A percentile compares a stretch with the other conserved stretches of the same genome.
These are phyloP conservation scores for Hybognathus amarus DNA, from an alignment of 2,797 vertebrate species.

Conservation along the genomic window DNA sequence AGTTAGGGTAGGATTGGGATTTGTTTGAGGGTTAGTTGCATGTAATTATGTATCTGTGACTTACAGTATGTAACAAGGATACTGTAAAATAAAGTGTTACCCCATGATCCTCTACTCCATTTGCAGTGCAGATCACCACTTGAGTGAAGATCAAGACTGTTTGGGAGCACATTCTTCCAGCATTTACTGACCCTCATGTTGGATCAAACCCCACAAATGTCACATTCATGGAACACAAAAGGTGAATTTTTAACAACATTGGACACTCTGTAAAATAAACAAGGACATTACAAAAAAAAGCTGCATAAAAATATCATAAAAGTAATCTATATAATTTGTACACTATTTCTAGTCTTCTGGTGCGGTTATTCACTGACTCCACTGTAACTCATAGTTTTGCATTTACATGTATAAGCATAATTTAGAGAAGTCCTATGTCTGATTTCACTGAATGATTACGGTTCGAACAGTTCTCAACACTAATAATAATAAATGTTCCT, in stretches of 20 bases:
- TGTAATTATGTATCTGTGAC: no score
- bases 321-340: background rate
- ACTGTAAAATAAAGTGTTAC: no score
- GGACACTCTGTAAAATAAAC: background rate
- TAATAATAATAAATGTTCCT: background rate
- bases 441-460: background rate
- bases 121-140: constrained; percentile 12
- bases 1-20: no score
- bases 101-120: constrained; percentile 16
- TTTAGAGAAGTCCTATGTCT: background rate
- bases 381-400: background rate
- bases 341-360: background rate
- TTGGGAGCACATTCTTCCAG: background rate
- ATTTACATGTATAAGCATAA: background rate
- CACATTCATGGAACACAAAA: background rate
- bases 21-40: no score
- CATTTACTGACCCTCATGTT: background rate
- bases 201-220: background rate
- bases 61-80: no score
- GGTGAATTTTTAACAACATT: background rate
- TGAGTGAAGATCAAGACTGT: constrained; percentile 9
- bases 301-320: background rate
- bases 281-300: background rate
- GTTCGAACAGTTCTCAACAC: background rate
- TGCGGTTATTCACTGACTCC: background rate